Conservation (phyloP, 2,113 vertebrate species). For the Romanogobio albipinnatus region DNA sequence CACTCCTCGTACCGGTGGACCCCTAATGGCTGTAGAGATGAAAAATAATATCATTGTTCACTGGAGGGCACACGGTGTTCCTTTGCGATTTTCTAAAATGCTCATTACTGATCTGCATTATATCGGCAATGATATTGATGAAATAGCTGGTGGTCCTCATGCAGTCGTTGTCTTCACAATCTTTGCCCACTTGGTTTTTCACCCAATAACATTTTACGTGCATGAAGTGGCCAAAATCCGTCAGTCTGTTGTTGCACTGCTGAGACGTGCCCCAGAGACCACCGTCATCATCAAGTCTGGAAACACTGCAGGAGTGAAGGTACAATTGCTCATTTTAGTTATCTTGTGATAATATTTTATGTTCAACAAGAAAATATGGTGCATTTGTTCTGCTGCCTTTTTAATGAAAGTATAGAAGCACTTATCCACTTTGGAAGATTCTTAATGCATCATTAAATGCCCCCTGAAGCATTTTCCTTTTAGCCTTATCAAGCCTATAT, state of each 20-base stretch:
- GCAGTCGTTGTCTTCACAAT: slow-evolving; percentile 38
- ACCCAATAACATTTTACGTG: background rate
- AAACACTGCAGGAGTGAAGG: slow-evolving; percentile 2
- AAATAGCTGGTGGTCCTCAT: slow-evolving; percentile 55
- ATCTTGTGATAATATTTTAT: background rate
- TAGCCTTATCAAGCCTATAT: too few relatives aligned
- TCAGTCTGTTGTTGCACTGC: background rate
- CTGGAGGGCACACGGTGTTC: slow-evolving; percentile 60
- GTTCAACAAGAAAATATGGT: background rate
- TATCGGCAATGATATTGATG: slow-evolving; percentile 53
- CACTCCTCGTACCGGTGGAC: slow-evolving; percentile 22
- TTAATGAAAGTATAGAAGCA: too few relatives aligned
- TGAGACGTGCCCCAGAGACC: slow-evolving; percentile 20
- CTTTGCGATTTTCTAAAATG: slow-evolving; percentile 47
- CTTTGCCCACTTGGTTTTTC: background rate
- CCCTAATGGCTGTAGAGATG: slow-evolving; percentile 46
- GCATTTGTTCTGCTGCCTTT: too few relatives aligned
- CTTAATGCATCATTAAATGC: too few relatives aligned
- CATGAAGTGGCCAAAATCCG: slow-evolving; percentile 26
- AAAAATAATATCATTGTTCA: slow-evolving; percentile 34
- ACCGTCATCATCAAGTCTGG: slow-evolving; percentile 34
- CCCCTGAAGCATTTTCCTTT: too few relatives aligned
- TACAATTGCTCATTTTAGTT: background rate
- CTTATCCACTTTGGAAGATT: too few relatives aligned
- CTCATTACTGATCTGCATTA: slow-evolving; percentile 56